phyloP scores from a whole-genome alignment of 1,140 invertebrate species.

The Drosophila watanabei region DNA sequence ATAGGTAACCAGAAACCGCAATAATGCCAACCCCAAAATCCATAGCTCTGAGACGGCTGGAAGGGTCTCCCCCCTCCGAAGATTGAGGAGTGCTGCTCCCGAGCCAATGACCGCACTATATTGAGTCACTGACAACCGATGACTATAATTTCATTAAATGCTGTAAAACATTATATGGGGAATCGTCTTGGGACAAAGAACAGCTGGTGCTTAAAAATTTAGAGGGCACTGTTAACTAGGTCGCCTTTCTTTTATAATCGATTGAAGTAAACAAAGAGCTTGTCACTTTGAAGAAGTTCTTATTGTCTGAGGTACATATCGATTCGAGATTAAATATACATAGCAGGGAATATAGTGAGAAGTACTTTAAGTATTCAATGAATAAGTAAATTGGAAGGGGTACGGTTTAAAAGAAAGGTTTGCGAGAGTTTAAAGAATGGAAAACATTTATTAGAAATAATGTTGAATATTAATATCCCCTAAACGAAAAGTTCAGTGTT shows the following conservation, averaged over 20 bases:
- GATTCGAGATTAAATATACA: conserved; percentile 14
- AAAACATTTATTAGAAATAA: too few relatives aligned
- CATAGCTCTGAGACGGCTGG: neutral
- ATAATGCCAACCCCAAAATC: conserved; percentile 26
- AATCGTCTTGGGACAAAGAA: conserved; percentile 27
- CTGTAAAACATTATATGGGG: conserved; percentile 2
- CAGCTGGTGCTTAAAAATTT: conserved; percentile 43
- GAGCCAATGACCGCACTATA: conserved; percentile 39
- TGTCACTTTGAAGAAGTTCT: conserved; percentile 19
- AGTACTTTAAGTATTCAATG: neutral
- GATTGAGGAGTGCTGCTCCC: conserved; percentile 17
- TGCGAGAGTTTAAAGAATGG: neutral
- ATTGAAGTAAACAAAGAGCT: conserved; percentile 49
- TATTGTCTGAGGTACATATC: neutral
- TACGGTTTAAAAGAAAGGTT: neutral
- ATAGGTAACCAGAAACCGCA: conserved; percentile 44
- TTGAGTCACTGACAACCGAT: conserved; percentile 30
- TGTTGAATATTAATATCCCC: neutral
- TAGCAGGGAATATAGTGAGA: neutral
- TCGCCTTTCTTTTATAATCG: conserved; percentile 38
- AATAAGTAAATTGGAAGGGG: neutral
- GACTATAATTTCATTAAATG: conserved; percentile 33
- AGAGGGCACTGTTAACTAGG: conserved; percentile 15
- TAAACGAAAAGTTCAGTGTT: neutral
- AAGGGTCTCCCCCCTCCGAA: conserved; percentile 4